Evolutionary conservation across 2,113 vertebrate genomes (phyloP), one percentile per base, ranked within the genome.

Genomic region (Leucopsar rothschildi): DNA sequence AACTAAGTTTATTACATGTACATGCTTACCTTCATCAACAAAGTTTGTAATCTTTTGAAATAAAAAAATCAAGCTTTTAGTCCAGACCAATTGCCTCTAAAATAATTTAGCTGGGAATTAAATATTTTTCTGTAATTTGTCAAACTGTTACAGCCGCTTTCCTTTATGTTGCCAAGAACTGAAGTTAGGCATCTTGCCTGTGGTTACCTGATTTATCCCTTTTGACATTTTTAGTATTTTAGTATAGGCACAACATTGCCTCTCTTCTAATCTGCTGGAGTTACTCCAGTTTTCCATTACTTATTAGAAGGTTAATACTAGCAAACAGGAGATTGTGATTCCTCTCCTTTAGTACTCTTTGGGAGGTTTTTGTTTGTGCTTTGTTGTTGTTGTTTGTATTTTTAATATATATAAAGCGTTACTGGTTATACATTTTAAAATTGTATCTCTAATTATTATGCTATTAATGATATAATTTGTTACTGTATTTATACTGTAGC

Each of bases 201-300:
- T 63, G 52, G 80, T 90, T 88, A 93, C 86, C 75, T 86, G 92
- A 90, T 90, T 92, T 63, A 82, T 65, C 45, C 45, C 66, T 88
- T 37, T 65, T 82, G 90, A 50, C 55, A 45, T 82, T 94, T 93
- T 76, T 72, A 57, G 17, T 53, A 33, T 94, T 93, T 76, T 72
- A 57, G 17, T 53, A 33, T 50, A n/a, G 75, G 29, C 45, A 76
- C 17, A 75, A 49, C 61, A 45, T 29, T 82, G 73, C 7, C 70
- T 85, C 19, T 91, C 35, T 87, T 82, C n/a, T 79, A 42, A 75
- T 82, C 39, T 86, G 83, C 65, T 90, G 87, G 49, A 93, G 22
- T 61, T 82, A 53, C 61, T 94, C 85, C 87, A 79, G 22, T 71
- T 90, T 91, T 79, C 49, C 40, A 21, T 72, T 53, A 72, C 64